Evolutionary conservation across 1,140 invertebrate genomes (phyloP), one percentile per base, ranked within the genome.

Genomic region (Portunus trituberculatus): DNA sequence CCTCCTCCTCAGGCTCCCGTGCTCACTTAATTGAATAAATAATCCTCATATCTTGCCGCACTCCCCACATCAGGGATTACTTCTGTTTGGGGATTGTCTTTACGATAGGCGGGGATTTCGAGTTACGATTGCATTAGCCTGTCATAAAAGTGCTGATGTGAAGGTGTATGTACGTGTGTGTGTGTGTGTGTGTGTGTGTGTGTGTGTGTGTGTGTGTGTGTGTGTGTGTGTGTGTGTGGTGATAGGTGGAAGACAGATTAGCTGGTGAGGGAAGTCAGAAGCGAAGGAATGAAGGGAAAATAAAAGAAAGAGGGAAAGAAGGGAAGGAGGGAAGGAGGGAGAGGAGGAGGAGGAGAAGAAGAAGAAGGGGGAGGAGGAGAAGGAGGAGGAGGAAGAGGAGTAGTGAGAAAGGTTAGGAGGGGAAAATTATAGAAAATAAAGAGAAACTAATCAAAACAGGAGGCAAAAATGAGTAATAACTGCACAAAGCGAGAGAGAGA

Each of bases 81-180:
- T 93, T 93, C 29, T 87, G 92, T 93, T 93, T 93, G 92, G 25
- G 92, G 92, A 93, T 93, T 93, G 86, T 86, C 45, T 93, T 93
- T 93, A 93, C 92, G 92, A 93, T 93, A 93, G 92, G 52, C 92
- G n/a, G 39, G 92, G 92, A 93, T 93, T 93, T 93, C 29, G 45
- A 28, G 83, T 93, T 93, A 93, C 92, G 92, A 93, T 93, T 93
- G 83, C 92, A 93, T 93, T 84, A 93, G 92, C 48, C 45, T 86
- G 92, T 87, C 92, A 31, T 93, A 93, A 93, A 93, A 93, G 12
- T 48, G 28, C 76, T 39, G 39, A 3, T 29, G 25, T 29, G 91
- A 28, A 39, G 52, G 52, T 59, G 52, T 59, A 10, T 39, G 39
- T 39, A 6, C 6, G 39, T 39, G 39, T 39, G 39, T 39, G 39